These are phyloP conservation scores for Sakesphorus luctuosus DNA, from an alignment of 2,113 vertebrate genomes.

Conservation along the genomic window DNA sequence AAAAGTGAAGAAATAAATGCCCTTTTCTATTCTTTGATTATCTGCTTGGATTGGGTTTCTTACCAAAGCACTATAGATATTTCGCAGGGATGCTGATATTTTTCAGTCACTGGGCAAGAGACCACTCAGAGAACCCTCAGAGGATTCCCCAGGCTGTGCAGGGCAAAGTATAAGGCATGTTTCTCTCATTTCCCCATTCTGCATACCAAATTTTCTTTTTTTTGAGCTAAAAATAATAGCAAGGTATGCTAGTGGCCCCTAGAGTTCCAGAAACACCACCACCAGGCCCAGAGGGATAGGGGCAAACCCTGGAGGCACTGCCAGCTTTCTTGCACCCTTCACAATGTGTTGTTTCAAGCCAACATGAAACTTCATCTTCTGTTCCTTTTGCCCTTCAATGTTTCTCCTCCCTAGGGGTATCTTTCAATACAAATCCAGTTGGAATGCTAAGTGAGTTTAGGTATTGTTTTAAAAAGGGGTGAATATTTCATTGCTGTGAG, in stretches of 20 bases:
- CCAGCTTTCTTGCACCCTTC: background rate
- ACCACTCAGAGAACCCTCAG: background rate
- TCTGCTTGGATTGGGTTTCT: background rate
- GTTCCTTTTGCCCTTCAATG: background rate
- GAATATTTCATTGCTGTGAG: background rate
- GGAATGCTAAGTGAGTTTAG: background rate
- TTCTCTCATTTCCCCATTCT: background rate
- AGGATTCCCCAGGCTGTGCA: background rate
- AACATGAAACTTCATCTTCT: background rate
- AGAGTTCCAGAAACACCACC: background rate
- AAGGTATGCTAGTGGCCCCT: background rate
- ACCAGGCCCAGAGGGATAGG: background rate
- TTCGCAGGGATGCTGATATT: background rate
- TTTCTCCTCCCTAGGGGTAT: accelerated
- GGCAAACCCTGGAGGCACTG: background rate
- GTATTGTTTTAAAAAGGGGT: background rate
- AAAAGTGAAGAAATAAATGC: background rate
- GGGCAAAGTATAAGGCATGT: background rate
- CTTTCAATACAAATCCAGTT: background rate
- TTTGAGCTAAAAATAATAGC: background rate
- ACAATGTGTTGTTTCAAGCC: background rate
- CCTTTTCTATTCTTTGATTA: background rate
- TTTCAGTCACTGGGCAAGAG: background rate
- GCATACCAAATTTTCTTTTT: background rate
- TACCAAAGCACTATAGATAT: background rate